These are phyloP conservation scores for Solenopsis invicta DNA, from an alignment of 1,140 invertebrate species.

Conservation along the genomic window DNA sequence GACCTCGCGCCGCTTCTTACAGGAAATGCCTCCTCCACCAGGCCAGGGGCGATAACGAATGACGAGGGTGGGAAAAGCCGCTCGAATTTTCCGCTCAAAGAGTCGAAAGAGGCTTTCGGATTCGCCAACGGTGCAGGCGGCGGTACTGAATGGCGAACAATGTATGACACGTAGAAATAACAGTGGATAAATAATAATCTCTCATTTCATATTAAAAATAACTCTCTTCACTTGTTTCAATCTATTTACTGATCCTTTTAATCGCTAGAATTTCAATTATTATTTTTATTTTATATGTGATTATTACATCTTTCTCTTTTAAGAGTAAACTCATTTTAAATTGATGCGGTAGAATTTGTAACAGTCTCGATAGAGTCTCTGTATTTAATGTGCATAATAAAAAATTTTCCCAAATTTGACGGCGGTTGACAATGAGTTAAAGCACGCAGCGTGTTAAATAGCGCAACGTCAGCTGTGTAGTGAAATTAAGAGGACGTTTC, in stretches of 20 bases:
- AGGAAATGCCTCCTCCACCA: slow-evolving; percentile 68
- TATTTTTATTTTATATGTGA: not conserved
- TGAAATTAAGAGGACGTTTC: slow-evolving; percentile 34
- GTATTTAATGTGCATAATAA: not conserved
- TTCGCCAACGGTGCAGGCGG: slow-evolving; percentile 25
- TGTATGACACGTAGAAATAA: not conserved
- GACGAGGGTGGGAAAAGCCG: slow-evolving; percentile 61
- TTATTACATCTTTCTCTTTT: not conserved
- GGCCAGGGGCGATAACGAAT: slow-evolving; percentile 63
- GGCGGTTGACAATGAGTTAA: slow-evolving; percentile 2
- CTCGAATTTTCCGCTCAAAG: slow-evolving; percentile 67
- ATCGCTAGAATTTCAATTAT: not conserved
- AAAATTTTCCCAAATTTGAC: not conserved
- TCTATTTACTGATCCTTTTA: not conserved
- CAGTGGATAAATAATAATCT: not conserved
- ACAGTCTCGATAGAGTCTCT: not conserved
- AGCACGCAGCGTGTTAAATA: not conserved
- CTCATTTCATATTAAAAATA: slow-evolving; percentile 11
- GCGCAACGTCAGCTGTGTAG: slow-evolving; percentile 6
- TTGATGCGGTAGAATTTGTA: not conserved
- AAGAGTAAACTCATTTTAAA: not conserved
- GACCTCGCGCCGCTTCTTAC: slow-evolving; percentile 71
- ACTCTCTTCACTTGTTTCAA: not conserved
- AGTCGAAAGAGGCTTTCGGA: slow-evolving; percentile 55
- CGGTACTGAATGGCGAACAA: not conserved